Conservation (phyloP, 2,888 invertebrate species). For the Eupithecia inturbata region DNA sequence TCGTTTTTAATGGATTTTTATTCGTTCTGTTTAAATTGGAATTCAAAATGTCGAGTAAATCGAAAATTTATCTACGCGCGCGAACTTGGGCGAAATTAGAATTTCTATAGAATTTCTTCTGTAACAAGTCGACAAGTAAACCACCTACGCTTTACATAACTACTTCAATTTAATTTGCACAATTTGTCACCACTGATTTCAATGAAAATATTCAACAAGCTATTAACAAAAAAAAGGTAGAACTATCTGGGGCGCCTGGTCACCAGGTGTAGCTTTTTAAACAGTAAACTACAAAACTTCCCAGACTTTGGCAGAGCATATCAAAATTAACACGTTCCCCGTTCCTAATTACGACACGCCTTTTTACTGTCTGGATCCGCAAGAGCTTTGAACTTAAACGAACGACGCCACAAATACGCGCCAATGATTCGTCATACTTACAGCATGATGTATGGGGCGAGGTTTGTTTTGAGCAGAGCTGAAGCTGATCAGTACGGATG, state of each 20-base stretch:
- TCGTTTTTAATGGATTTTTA: not conserved
- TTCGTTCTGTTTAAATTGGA: not conserved
- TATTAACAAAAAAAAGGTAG: not conserved
- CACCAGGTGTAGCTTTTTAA: too few relatives aligned
- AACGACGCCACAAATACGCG: slow-evolving; percentile 34
- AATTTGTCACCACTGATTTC: not conserved
- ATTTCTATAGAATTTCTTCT: not conserved
- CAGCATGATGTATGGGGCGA: slow-evolving; percentile 32
- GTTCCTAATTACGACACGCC: slow-evolving; percentile 17
- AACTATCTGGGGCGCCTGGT: not conserved
- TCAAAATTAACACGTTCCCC: not conserved
- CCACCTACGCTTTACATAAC: not conserved
- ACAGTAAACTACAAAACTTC: not conserved
- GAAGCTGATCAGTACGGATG: slow-evolving; percentile 17
- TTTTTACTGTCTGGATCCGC: slow-evolving; percentile 31
- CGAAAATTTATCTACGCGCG: not conserved
- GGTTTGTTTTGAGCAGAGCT: slow-evolving; percentile 13
- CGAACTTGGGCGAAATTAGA: not conserved
- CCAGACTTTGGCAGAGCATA: not conserved
- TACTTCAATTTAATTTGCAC: not conserved
- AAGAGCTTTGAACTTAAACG: slow-evolving; percentile 31
- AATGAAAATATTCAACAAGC: not conserved
- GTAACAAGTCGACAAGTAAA: not conserved
- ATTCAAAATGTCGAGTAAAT: not conserved
- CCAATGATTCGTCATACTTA: slow-evolving; percentile 41